Conservation (phyloP, 1,140 invertebrate species). For the Drosophila lowei region DNA sequence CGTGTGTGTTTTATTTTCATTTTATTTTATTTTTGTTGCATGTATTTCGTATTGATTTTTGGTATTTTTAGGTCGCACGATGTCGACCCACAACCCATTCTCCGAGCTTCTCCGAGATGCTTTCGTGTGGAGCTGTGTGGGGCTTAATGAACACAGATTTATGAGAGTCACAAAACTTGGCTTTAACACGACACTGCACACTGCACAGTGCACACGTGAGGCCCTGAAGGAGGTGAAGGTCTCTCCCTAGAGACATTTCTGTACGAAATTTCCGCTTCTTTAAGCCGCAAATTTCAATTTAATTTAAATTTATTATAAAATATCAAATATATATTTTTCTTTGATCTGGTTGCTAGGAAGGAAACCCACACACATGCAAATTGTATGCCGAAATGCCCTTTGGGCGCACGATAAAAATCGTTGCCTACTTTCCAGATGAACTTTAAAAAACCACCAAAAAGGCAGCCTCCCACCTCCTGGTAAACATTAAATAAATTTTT, state of each 20-base stretch:
- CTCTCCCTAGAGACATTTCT: constrained; percentile 10
- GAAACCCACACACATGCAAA: background rate
- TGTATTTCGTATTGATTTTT: constrained; percentile 65
- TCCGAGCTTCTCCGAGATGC: too few relatives aligned
- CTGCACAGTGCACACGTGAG: constrained; percentile 8
- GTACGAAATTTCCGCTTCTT: background rate
- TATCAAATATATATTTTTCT: constrained; percentile 7
- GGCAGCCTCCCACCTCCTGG: constrained; percentile 2
- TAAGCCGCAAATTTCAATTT: constrained; percentile 13
- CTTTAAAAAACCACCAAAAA: constrained; percentile 60
- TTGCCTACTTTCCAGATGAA: constrained; percentile 49
- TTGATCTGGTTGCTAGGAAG: constrained; percentile 35
- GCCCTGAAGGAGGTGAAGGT: constrained; percentile 20
- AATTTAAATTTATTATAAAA: constrained; percentile 23
- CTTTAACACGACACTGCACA: constrained; percentile 25
- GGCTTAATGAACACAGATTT: constrained; percentile 68
- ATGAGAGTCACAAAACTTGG: constrained; percentile 42
- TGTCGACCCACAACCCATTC: background rate
- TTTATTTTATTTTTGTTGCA: constrained; percentile 18
- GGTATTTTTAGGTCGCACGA: constrained; percentile 66
- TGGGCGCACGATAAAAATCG: constrained; percentile 27
- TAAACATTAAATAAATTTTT: constrained; percentile 72
- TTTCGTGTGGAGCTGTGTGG: constrained; percentile 8
- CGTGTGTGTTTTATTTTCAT: constrained; percentile 22
- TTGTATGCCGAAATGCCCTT: constrained; percentile 32